Evolutionary conservation across 2,888 invertebrate species (phyloP), one percentile per base, ranked within the genome.

Genomic region (Schizotus pectinicornis): DNA sequence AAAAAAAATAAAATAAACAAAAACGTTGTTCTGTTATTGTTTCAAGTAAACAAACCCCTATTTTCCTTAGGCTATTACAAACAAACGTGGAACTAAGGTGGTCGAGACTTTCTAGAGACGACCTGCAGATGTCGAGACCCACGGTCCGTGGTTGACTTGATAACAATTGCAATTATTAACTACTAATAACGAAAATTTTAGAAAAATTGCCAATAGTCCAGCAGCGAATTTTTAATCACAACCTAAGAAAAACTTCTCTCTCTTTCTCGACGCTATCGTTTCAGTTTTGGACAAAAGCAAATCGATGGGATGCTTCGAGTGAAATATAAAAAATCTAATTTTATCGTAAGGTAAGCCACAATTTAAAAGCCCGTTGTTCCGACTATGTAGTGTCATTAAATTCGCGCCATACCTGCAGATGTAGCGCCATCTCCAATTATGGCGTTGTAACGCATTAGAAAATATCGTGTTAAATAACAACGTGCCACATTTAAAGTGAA

Each of bases 381-480:
- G 22, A 22, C 22, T 22, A 22, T 22, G 22, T 22, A 22, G 22
- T 22, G 22, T 22, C 5, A 22, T 22, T 22, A 22, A 22, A 22
- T 22, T 22, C 22, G 22, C 22, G 22, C 22, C 22, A 22, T 22
- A 22, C 22, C 22, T 22, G 22, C 22, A 22, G 22, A 22, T 22
- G 22, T 22, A 2, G 22, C 3, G 35, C 6, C n/a, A 35, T 35
- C n/a, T 35, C 6, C 35, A 35, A 35, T 6, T 35, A 35, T 35
- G 35, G 35, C 35, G 35, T 35, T 35, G 7, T 7, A 35, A 59
- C 45, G 59, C 46, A 48, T 46, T 39, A 39, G 49, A 52, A 67
- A 69, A 71, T 67, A 60, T 64, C 59, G 74, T 74, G 74, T 22
- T 74, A 68, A 68, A 75, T 75, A 75, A 75, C 75, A 75, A 75